phyloP scores from a whole-genome alignment of 2,113 vertebrate species.

The western clawed frog (Xenopus tropicalis) region DNA sequence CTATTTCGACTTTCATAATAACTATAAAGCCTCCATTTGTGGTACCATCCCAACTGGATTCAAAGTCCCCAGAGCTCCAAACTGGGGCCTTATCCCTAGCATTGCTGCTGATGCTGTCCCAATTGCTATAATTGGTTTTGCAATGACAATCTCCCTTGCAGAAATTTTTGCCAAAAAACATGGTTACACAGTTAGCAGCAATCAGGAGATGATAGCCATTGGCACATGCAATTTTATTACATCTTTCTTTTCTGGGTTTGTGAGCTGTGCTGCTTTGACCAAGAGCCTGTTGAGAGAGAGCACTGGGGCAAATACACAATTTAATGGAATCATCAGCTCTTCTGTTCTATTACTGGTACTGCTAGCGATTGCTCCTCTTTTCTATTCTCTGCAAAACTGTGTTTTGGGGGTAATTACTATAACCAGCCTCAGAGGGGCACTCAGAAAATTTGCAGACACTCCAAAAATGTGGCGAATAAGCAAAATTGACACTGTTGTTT shows the following conservation, averaged over 20 bases:
- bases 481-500: slow-evolving; percentile 71
- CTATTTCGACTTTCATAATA: slow-evolving; percentile 45
- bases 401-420: slow-evolving; percentile 82
- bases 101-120: slow-evolving; percentile 58
- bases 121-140: slow-evolving; percentile 58
- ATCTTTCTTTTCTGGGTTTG: slow-evolving; percentile 62
- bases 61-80: slow-evolving; percentile 51
- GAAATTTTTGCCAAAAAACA: slow-evolving; percentile 64
- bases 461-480: slow-evolving; percentile 77
- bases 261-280: slow-evolving; percentile 55
- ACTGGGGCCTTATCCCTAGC: slow-evolving; percentile 52
- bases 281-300: slow-evolving; percentile 63
- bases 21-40: slow-evolving; percentile 51
- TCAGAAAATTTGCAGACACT: slow-evolving; percentile 68
- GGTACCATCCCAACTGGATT: slow-evolving; percentile 59
- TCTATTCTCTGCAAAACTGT: slow-evolving; percentile 59
- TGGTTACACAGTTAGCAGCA: slow-evolving; percentile 52
- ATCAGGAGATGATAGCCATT: slow-evolving; percentile 63
- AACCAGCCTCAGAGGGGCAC: slow-evolving; percentile 75
- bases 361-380: slow-evolving; percentile 57
- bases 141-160: slow-evolving; percentile 55
- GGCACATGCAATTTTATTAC: slow-evolving; percentile 60
- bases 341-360: slow-evolving; percentile 58
- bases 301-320: slow-evolving; percentile 53
- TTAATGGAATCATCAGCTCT: slow-evolving; percentile 56